Conservation (phyloP, 30 jellyfish, hydroid and myxozoan species). For the Hydractinia symbiolongicarpus region DNA sequence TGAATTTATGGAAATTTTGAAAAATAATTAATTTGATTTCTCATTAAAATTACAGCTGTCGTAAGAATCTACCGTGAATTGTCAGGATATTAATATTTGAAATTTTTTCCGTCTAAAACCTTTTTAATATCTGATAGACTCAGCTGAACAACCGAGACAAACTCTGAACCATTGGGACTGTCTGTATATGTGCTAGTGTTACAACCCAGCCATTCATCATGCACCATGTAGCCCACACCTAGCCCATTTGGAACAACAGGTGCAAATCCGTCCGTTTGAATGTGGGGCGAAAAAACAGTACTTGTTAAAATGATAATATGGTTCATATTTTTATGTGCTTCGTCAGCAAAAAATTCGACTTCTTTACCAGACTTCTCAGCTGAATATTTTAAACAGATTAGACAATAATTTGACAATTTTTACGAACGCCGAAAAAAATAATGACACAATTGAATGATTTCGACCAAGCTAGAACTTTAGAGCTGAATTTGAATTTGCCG, state of each 20-base stretch:
- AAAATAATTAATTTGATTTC: too few relatives aligned
- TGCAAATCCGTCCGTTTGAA: slow-evolving; percentile 88
- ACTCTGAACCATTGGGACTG: slow-evolving; percentile 78
- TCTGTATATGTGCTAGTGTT: slow-evolving; percentile 82
- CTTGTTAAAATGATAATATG: slow-evolving; percentile 81
- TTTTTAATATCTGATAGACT: slow-evolving; percentile 56
- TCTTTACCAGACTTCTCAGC: slow-evolving; percentile 53
- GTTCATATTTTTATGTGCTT: slow-evolving; percentile 71
- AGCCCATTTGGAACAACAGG: slow-evolving; percentile 88
- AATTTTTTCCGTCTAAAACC: slow-evolving; percentile 79
- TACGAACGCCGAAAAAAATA: too few relatives aligned
- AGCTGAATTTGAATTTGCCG: too few relatives aligned
- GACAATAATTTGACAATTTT: too few relatives aligned
- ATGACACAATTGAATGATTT: too few relatives aligned
- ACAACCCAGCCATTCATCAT: slow-evolving; percentile 69
- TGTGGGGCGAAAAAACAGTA: slow-evolving; percentile 68
- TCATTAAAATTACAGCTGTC: too few relatives aligned
- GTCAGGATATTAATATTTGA: slow-evolving; percentile 24
- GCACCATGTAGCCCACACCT: slow-evolving; percentile 84
- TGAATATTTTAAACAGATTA: slow-evolving; percentile 39
- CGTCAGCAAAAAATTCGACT: slow-evolving; percentile 68
- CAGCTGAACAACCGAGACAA: slow-evolving; percentile 45
- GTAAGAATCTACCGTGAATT: too few relatives aligned
- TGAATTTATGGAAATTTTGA: too few relatives aligned
- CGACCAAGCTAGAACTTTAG: too few relatives aligned